A percentile compares a stretch with the other conserved stretches of the same genome.
Conservation (phyloP, 2,113 vertebrate genomes). For the Emydocephalus ijimae region DNA sequence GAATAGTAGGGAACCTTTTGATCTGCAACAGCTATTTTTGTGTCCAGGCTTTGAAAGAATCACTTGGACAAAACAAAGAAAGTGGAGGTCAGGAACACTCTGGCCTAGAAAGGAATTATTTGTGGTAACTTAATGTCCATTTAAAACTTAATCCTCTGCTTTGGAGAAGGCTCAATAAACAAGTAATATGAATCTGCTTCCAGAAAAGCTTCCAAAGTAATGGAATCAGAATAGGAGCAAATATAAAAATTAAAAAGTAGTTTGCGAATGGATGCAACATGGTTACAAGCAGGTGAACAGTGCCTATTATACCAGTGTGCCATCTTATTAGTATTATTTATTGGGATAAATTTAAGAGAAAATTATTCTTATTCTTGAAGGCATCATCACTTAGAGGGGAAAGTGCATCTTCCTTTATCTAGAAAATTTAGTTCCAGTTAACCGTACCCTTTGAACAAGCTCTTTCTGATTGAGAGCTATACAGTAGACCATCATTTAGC, state of each 20-base stretch:
- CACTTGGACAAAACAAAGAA: background rate
- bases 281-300: background rate
- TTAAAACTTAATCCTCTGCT: slow-evolving; percentile 32
- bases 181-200: slow-evolving; percentile 48
- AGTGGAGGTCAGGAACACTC: background rate
- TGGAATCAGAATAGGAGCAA: background rate
- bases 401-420: background rate
- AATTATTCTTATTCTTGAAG: slow-evolving; percentile 5
- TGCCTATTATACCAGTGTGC: slow-evolving; percentile 22
- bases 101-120: slow-evolving; percentile 29
- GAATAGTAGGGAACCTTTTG: background rate
- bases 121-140: slow-evolving; percentile 26
- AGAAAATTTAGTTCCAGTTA: background rate
- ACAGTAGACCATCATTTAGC: background rate
- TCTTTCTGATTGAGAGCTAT: background rate
- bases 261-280: background rate
- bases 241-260: background rate
- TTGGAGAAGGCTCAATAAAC: slow-evolving; percentile 53
- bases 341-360: background rate
- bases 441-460: background rate
- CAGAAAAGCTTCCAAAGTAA: slow-evolving; percentile 14
- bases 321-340: background rate
- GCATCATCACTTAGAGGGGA: fast-evolving
- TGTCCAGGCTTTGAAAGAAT: background rate
- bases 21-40: background rate